Evolutionary conservation across 1,140 invertebrate genomes (phyloP).

Genomic region (Callitettix versicolor): DNA sequence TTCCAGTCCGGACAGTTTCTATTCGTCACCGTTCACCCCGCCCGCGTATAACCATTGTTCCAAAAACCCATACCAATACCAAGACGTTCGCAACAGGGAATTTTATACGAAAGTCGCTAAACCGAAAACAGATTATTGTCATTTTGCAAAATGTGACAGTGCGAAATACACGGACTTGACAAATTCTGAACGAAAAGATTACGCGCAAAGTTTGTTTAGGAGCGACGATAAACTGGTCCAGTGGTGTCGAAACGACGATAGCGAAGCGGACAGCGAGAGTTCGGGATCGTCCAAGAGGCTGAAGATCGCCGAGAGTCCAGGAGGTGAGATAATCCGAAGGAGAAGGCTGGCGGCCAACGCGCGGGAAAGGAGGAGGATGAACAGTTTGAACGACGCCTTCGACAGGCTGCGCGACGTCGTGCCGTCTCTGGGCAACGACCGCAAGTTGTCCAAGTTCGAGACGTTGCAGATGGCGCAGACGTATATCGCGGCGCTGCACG

Average conservation of each 20-base stretch:
- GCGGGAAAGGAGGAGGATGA: constrained; percentile 67
- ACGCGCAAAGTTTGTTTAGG: background rate
- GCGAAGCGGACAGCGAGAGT: background rate
- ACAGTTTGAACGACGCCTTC: constrained; percentile 71
- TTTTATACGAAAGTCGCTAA: background rate
- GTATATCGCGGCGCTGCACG: constrained; percentile 63
- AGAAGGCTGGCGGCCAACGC: constrained; percentile 66
- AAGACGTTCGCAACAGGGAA: background rate
- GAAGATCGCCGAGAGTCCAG: background rate
- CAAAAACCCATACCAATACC: background rate
- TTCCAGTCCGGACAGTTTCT: constrained; percentile 21
- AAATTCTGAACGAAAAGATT: background rate
- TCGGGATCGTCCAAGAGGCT: background rate
- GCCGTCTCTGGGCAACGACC: constrained; percentile 60
- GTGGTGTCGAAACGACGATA: background rate
- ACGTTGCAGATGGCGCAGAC: constrained; percentile 82
- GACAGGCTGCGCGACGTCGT: constrained; percentile 70
- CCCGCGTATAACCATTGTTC: background rate
- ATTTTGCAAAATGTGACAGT: background rate
- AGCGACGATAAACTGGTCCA: background rate
- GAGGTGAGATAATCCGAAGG: constrained; percentile 41
- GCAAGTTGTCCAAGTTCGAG: constrained; percentile 77
- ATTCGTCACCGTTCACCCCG: constrained; percentile 8
- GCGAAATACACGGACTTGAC: background rate
- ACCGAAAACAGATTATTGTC: background rate